These are phyloP conservation scores for Nothocercus nigrocapillus DNA, from an alignment of 2,113 vertebrate genomes.

Conservation along the genomic window DNA sequence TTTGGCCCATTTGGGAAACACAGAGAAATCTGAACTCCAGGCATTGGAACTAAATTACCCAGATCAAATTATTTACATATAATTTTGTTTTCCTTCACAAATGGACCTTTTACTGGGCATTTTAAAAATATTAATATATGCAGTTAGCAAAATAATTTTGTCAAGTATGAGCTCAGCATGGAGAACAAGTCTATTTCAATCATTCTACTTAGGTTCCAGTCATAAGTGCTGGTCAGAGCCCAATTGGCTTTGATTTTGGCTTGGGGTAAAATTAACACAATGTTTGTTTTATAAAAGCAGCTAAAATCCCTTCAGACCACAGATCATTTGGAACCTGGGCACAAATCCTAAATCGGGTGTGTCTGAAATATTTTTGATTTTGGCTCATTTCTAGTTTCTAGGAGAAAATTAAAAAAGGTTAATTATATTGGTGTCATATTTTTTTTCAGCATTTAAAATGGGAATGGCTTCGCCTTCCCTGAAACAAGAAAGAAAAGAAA, in stretches of 20 bases:
- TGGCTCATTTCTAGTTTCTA: constrained; percentile 19
- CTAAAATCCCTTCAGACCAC: constrained; percentile 48
- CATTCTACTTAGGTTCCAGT: background rate
- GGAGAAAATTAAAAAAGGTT: constrained; percentile 31
- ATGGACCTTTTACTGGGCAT: background rate
- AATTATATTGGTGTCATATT: constrained; percentile 15
- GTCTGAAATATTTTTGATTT: constrained; percentile 46
- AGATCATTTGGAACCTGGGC: constrained; percentile 22
- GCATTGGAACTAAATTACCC: background rate
- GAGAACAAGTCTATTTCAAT: background rate
- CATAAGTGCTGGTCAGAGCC: background rate
- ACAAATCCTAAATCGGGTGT: constrained; percentile 55
- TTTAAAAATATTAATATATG: background rate
- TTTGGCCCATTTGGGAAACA: background rate
- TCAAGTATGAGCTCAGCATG: background rate
- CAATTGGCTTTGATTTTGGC: constrained; percentile 40
- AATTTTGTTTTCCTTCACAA: background rate
- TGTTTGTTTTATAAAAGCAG: constrained; percentile 59
- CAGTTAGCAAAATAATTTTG: background rate
- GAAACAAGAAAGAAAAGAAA: constrained; percentile 27
- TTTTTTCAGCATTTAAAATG: constrained; percentile 14
- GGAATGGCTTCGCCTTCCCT: constrained; percentile 28
- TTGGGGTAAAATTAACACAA: constrained; percentile 35
- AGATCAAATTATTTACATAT: background rate
- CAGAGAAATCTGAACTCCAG: background rate